phyloP scores from a whole-genome alignment of 2,797 vertebrate genomes.

The Lutjanus campechanus region DNA sequence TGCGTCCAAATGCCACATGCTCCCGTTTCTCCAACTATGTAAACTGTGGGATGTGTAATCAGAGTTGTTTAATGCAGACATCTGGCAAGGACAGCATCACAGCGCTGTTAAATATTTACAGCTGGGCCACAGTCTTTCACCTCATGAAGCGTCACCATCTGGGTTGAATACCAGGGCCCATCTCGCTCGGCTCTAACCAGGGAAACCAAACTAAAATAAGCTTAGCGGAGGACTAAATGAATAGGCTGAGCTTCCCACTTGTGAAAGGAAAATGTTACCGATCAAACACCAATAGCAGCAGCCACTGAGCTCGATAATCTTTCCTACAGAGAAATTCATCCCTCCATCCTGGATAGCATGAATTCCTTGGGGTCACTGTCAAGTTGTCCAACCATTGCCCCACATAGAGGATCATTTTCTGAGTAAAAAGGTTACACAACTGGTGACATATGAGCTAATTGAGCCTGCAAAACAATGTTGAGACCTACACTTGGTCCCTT shows the following conservation, averaged over 20 bases:
- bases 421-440: constrained; percentile 54
- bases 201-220: constrained; percentile 80
- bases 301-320: constrained; percentile 37
- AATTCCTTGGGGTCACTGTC: constrained; percentile 48
- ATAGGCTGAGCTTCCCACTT: constrained; percentile 57
- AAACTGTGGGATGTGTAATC: constrained; percentile 90
- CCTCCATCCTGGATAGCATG: constrained; percentile 22
- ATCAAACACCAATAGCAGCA: constrained; percentile 42
- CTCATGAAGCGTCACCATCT: constrained; percentile 86
- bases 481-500: constrained; percentile 55
- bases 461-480: constrained; percentile 41
- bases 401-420: constrained; percentile 54
- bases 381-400: constrained; percentile 38
- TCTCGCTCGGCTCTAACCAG: constrained; percentile 70
- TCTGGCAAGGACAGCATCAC: constrained; percentile 85
- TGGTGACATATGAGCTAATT: constrained; percentile 63
- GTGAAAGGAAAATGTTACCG: constrained; percentile 54
- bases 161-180: constrained; percentile 79
- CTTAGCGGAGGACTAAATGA: constrained; percentile 67
- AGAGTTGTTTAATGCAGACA: constrained; percentile 89
- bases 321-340: constrained; percentile 29
- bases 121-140: constrained; percentile 86
- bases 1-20: constrained; percentile 84
- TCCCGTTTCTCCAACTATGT: constrained; percentile 89
- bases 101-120: constrained; percentile 87